These are phyloP conservation scores for Dipodomys merriami DNA, from an alignment of 2,113 vertebrate genomes.

Conservation along the genomic window DNA sequence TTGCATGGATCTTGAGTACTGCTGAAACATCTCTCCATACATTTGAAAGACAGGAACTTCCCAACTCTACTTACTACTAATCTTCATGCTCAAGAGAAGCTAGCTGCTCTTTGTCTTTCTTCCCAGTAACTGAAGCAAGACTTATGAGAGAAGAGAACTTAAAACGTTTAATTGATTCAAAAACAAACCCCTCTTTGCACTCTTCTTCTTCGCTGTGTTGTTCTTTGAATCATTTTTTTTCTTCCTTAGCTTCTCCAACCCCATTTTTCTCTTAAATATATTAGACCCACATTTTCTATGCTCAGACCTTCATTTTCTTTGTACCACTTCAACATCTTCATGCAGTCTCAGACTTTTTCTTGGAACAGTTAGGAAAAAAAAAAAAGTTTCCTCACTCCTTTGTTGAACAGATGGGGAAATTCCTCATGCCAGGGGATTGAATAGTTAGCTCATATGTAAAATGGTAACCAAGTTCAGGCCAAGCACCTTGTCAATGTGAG, in stretches of 20 bases:
- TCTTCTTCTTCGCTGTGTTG: neutral
- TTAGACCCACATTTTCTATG: neutral
- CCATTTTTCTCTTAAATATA: neutral
- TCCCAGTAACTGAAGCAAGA: neutral
- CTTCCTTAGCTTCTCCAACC: neutral
- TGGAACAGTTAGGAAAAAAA: neutral
- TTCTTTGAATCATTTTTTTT: too few species aligned
- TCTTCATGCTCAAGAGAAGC: neutral
- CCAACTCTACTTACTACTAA: neutral
- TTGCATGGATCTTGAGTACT: neutral
- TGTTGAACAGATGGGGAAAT: neutral
- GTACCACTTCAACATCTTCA: neutral
- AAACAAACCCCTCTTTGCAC: neutral
- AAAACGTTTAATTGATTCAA: neutral
- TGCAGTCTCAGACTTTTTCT: neutral
- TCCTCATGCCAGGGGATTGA: neutral
- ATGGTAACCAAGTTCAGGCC: neutral
- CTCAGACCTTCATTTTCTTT: neutral
- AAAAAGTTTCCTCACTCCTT: neutral
- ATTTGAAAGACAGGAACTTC: neutral
- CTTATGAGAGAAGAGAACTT: neutral
- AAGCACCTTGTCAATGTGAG: neutral
- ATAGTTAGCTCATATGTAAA: neutral
- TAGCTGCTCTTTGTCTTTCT: neutral
- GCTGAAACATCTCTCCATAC: neutral